phyloP scores from a whole-genome alignment of 2,797 vertebrate genomes.

The Gastrophryne carolinensis region DNA sequence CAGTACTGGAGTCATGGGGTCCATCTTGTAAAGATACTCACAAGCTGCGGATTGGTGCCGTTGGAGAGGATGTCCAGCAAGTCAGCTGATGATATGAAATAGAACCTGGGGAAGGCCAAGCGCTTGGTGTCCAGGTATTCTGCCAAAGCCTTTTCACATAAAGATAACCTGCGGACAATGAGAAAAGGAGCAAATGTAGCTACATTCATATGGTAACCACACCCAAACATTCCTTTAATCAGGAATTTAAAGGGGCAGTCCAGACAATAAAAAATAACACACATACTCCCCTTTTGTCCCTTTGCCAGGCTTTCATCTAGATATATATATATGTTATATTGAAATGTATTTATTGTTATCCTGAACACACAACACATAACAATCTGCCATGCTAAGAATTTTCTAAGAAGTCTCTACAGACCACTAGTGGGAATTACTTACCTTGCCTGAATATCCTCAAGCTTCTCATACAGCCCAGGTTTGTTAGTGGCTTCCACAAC shows the following conservation, averaged over 20 bases:
- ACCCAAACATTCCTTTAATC: too few relatives aligned
- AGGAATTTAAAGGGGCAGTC: too few relatives aligned
- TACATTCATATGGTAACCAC: too few relatives aligned
- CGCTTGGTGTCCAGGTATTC: conserved; percentile 94
- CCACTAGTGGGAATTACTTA: conserved; percentile 45
- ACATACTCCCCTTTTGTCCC: too few relatives aligned
- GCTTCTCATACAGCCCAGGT: conserved; percentile 76
- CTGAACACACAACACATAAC: too few relatives aligned
- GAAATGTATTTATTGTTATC: too few relatives aligned
- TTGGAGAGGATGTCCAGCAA: conserved; percentile 94
- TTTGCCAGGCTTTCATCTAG: too few relatives aligned
- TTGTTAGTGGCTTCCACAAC: conserved; percentile 89
- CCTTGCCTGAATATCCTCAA: conserved; percentile 89
- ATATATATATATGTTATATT: too few relatives aligned
- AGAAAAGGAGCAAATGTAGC: not conserved
- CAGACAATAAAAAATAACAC: too few relatives aligned
- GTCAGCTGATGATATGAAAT: conserved; percentile 95
- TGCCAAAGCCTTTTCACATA: conserved; percentile 92
- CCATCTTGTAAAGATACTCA: conserved; percentile 65
- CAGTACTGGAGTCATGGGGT: too few relatives aligned
- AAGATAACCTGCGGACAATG: conserved; percentile 72
- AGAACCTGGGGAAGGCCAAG: conserved; percentile 92
- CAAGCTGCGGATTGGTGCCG: conserved; percentile 88
- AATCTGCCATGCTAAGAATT: too few relatives aligned
- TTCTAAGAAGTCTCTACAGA: too few relatives aligned